Evolutionary conservation across 2,888 invertebrate genomes (phyloP).

Genomic region (Callosobruchus maculatus): DNA sequence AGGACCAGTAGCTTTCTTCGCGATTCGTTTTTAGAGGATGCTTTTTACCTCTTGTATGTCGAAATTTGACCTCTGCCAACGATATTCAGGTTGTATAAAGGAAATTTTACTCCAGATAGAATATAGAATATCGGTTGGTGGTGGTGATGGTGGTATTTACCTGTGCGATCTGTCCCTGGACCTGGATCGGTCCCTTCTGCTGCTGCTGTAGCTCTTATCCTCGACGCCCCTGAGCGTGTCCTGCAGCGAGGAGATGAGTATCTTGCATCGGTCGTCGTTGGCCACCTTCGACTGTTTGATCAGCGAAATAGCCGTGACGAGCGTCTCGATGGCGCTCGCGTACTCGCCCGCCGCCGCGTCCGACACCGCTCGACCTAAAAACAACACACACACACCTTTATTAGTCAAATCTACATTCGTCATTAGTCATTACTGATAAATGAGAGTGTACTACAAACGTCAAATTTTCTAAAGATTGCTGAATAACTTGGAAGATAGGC

Average conservation of each 20-base stretch:
- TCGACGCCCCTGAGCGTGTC: conserved; percentile 97
- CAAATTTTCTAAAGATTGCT: too few relatives aligned
- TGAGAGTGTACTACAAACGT: too few relatives aligned
- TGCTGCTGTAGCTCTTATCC: conserved; percentile 89
- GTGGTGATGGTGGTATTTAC: neutral
- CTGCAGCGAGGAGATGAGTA: conserved; percentile 85
- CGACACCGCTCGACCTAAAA: conserved; percentile 73
- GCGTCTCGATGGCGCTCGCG: conserved; percentile 96
- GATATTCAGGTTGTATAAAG: too few relatives aligned
- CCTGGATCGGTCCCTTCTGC: conserved; percentile 58
- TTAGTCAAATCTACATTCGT: neutral
- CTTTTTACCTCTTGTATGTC: too few relatives aligned
- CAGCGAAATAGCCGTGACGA: conserved; percentile 96
- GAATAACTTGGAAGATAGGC: too few relatives aligned
- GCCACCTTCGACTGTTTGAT: conserved; percentile 94
- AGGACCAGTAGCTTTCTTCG: too few relatives aligned
- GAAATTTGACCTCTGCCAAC: too few relatives aligned
- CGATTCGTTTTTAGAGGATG: too few relatives aligned
- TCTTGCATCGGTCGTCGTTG: conserved; percentile 96
- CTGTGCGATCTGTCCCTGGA: conserved; percentile 46
- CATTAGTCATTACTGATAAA: too few relatives aligned
- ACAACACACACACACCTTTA: neutral
- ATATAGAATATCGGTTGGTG: too few relatives aligned
- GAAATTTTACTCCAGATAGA: too few relatives aligned
- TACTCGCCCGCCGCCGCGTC: conserved; percentile 98